A percentile compares a stretch with the other conserved stretches of the same genome.
These are phyloP conservation scores for Leptopilina drosophilae DNA, from an alignment of 2,888 invertebrate species.

Conservation along the genomic window DNA sequence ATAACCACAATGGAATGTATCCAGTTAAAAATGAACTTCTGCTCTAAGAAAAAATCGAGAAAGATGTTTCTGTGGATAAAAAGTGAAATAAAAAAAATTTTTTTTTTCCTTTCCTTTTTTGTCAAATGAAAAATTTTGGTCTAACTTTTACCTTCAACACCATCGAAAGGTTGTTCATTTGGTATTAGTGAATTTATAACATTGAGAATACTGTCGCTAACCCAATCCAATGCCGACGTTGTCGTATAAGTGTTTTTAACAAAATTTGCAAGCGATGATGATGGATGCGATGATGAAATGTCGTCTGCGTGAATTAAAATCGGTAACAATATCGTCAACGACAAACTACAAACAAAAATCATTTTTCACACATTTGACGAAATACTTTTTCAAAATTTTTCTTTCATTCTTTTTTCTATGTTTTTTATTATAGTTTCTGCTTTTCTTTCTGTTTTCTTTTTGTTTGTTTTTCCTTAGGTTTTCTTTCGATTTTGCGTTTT, in stretches of 20 bases:
- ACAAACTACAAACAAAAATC: constrained; percentile 58
- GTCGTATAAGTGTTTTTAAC: constrained; percentile 23
- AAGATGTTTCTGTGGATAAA: constrained; percentile 1
- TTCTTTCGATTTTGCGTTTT: too few relatives aligned
- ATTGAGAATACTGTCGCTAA: constrained; percentile 62
- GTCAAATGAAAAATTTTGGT: not conserved
- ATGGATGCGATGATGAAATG: constrained; percentile 45
- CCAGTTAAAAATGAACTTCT: not conserved
- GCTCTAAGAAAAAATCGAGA: not conserved
- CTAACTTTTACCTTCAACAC: constrained; percentile 62
- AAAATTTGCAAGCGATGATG: constrained; percentile 41
- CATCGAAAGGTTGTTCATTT: constrained; percentile 30
- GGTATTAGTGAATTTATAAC: constrained; percentile 60
- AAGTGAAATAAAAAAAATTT: not conserved
- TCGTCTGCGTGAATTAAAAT: constrained; percentile 58
- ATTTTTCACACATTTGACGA: constrained; percentile 59
- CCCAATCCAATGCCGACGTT: constrained; percentile 56
- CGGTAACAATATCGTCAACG: constrained; percentile 60
- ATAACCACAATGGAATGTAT: not conserved
- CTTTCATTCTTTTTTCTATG: too few relatives aligned
- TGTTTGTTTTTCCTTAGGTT: too few relatives aligned
- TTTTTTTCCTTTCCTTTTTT: too few relatives aligned
- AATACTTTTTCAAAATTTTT: too few relatives aligned
- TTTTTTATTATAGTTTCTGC: too few relatives aligned
- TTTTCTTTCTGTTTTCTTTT: not conserved